Percentiles rank a stretch among this genome's conserved stretches.
Conservation (phyloP, 2,113 vertebrate species). For the Poeciliopsis occidentalis region DNA sequence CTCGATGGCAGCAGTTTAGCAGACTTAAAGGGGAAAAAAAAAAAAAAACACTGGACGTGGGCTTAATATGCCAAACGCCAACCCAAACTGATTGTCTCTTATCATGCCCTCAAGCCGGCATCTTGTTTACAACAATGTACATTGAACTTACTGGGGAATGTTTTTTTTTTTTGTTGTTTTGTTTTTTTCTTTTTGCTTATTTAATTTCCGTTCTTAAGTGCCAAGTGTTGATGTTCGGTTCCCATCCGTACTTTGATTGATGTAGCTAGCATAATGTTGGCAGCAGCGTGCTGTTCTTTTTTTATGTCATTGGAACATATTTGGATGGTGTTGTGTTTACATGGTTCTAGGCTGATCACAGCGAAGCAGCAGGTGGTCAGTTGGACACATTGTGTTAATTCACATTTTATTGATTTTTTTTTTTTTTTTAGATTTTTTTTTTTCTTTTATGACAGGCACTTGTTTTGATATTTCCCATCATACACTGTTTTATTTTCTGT, state of each 20-base stretch:
- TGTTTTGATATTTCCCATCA: slow-evolving; percentile 51
- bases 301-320: slow-evolving; percentile 58
- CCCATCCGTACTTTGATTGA: slow-evolving; percentile 54
- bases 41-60: slow-evolving; percentile 30
- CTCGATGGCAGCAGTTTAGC: slow-evolving; percentile 4
- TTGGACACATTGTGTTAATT: slow-evolving; percentile 46
- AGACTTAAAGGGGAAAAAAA: slow-evolving; percentile 25
- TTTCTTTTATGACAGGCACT: slow-evolving; percentile 39
- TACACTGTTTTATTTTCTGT: slow-evolving; percentile 49
- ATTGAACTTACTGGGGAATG: slow-evolving; percentile 69
- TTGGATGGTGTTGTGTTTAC: slow-evolving; percentile 68
- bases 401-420: slow-evolving; percentile 65
- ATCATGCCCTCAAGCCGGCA: slow-evolving; percentile 49
- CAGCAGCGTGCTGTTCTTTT: slow-evolving; percentile 54
- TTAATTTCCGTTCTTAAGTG: slow-evolving; percentile 70
- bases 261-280: slow-evolving; percentile 64
- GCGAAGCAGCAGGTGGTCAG: slow-evolving; percentile 40
- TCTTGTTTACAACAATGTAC: slow-evolving; percentile 76
- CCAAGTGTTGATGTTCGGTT: slow-evolving; percentile 68
- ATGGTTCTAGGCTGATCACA: slow-evolving; percentile 42
- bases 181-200: slow-evolving; percentile 25
- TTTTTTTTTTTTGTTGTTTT: slow-evolving; percentile 12
- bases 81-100: slow-evolving; percentile 62
- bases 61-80: slow-evolving; percentile 54
- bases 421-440: slow-evolving; percentile 23